Percentiles rank a stretch among this genome's conserved stretches.
Conservation (phyloP, 2,113 vertebrate species). For the Labeo rohita region DNA sequence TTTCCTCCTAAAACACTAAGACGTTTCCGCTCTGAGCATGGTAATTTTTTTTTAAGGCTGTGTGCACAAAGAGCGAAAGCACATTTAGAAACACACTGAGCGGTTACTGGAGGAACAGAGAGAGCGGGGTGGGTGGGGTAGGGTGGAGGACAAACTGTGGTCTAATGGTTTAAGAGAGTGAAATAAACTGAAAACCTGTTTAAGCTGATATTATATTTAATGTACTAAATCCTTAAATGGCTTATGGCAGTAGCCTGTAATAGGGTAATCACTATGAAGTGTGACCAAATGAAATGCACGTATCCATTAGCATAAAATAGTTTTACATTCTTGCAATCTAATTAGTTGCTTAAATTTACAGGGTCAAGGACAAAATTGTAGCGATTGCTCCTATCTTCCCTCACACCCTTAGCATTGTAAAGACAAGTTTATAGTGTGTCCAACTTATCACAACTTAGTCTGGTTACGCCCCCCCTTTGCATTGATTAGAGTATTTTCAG, state of each 20-base stretch:
- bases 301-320: not conserved
- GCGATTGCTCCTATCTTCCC: not conserved
- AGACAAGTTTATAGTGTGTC: too few species aligned
- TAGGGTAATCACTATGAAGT: not conserved
- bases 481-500: not conserved
- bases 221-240: not conserved
- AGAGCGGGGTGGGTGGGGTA: not conserved
- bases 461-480: not conserved
- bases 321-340: not conserved
- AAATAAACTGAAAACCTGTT: not conserved
- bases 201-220: not conserved
- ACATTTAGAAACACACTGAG: not conserved
- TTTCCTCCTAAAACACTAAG: slow-evolving; percentile 41
- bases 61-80: not conserved
- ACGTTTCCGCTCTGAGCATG: slow-evolving; percentile 39
- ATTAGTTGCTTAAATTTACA: not conserved
- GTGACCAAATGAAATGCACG: not conserved
- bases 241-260: not conserved
- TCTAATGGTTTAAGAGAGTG: not conserved
- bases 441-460: not conserved
- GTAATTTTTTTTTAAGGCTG: not conserved
- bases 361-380: not conserved
- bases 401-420: not conserved
- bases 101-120: not conserved
- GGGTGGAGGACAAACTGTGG: not conserved